Base-by-base conservation (phyloP, 2,888 invertebrate species). In the Volucella zonaria region DNA sequence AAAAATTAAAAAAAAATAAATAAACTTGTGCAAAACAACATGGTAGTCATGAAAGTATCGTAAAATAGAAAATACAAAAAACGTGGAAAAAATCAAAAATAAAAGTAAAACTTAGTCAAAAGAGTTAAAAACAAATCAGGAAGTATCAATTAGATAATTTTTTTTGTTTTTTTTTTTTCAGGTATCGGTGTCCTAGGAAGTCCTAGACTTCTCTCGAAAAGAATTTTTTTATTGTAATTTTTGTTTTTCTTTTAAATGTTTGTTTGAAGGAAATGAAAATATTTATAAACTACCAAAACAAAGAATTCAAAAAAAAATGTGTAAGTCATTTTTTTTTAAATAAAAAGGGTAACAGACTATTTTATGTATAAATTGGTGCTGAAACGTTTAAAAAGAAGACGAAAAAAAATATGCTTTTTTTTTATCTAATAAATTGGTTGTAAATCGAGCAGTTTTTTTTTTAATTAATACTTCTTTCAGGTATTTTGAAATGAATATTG, bases 371-470 rank as follows among this genome's bases (percentile, higher is more conserved):
- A 76, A 81, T 76, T 73, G 81, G 85, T 85, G 85, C 85, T 76
- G 59, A 77, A 76, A 85, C 45, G 31, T 81, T 81, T 51, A 18
- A 86, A 77, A 71, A 58, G 73, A 82, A 75, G 54, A 45, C 47
- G 15, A 75, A 70, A 68, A 64, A 66, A 51, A 42, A 54, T 52
- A 47, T 38, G 42, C 18, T 18, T 43, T 31, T 18, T 43, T 74
- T 59, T 45, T 43, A 81, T 85, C 67, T 71, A 87, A 86, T 73
- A 67, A 86, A 86, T 86, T 74, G 86, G 85, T 87, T 86, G 85
- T 85, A 87, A 85, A 87, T 87, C 87, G 86, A 86, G 87, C 87
- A 88, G 79, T 74, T 87, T 79, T 59, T 74, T 54, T 82, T 86
- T 59, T 77, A 54, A 0, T 40, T 49, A 18, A 15, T 31, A 31